Percentiles rank a stretch among this genome's conserved stretches.
These are phyloP conservation scores for Nematopogon swammerdamellus DNA, from an alignment of 2,888 invertebrate genomes.

Conservation along the genomic window DNA sequence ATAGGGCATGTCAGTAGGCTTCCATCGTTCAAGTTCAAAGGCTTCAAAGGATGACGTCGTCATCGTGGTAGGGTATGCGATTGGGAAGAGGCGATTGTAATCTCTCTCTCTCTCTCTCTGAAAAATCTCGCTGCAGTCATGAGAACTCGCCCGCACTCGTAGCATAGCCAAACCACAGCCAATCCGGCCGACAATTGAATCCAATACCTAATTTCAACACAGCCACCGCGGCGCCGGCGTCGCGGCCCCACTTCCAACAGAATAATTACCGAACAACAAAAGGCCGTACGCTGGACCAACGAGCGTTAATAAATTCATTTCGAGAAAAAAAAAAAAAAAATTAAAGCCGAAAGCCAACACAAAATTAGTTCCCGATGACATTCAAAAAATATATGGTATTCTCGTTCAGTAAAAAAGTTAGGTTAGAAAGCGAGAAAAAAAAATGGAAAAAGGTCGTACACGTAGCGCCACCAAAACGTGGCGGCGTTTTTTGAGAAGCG, in stretches of 20 bases:
- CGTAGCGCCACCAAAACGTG: background rate
- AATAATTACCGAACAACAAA: background rate
- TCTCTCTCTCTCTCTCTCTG: no score
- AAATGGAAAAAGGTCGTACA: background rate
- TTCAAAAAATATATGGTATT: conserved; percentile 46
- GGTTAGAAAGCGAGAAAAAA: background rate
- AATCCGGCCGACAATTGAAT: background rate
- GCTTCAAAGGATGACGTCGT: no score
- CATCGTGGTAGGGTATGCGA: no score
- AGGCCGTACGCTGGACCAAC: background rate
- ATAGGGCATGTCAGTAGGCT: no score
- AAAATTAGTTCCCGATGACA: conserved; percentile 58
- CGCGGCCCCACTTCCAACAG: background rate
- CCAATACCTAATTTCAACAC: background rate
- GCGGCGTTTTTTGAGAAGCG: background rate
- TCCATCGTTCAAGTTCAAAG: no score
- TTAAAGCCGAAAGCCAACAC: conserved; percentile 22
- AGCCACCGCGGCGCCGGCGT: background rate
- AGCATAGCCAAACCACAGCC: background rate
- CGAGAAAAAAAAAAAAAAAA: background rate
- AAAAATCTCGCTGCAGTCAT: no score
- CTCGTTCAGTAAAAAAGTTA: background rate
- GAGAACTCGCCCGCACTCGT: background rate
- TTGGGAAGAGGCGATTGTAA: no score
- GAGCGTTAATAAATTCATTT: background rate